phyloP scores from a whole-genome alignment of 2,113 vertebrate species.

The Chloropsis cyanopogon region DNA sequence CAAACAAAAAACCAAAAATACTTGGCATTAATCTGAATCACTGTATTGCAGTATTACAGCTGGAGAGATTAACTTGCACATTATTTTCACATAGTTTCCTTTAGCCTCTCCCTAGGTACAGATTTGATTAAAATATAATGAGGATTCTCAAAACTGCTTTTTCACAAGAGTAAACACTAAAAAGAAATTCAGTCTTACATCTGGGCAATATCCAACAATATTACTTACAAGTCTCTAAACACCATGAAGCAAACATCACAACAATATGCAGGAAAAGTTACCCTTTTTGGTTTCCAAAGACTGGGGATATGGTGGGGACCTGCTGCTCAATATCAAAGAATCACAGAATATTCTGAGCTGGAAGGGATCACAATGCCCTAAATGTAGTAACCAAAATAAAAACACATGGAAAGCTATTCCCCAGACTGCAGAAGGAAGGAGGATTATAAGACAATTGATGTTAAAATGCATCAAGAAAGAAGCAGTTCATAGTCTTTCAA shows the following conservation, averaged over 20 bases:
- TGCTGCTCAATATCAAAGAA: not conserved
- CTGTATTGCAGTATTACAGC: not conserved
- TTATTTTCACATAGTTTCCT: constrained; percentile 21
- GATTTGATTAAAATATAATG: constrained; percentile 49
- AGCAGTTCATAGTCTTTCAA: not conserved
- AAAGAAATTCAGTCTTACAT: constrained; percentile 13
- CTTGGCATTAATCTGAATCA: constrained; percentile 31
- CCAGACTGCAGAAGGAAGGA: not conserved
- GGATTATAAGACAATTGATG: not conserved
- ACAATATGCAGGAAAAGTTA: not conserved
- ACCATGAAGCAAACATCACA: not conserved
- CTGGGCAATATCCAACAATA: not conserved
- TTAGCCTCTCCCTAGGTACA: constrained; percentile 45
- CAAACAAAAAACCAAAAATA: not conserved
- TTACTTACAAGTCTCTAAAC: not conserved
- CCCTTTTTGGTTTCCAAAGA: not conserved
- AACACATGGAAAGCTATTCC: not conserved
- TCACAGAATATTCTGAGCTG: not conserved
- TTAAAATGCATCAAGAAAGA: not conserved
- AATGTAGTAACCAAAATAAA: not conserved
- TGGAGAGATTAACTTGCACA: constrained; percentile 16
- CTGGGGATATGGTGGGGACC: not conserved
- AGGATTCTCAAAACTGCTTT: constrained; percentile 31
- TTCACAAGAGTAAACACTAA: constrained; percentile 20
- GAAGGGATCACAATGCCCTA: not conserved